Conservation (phyloP, 2,113 vertebrate species). For the Oenanthe melanoleuca region DNA sequence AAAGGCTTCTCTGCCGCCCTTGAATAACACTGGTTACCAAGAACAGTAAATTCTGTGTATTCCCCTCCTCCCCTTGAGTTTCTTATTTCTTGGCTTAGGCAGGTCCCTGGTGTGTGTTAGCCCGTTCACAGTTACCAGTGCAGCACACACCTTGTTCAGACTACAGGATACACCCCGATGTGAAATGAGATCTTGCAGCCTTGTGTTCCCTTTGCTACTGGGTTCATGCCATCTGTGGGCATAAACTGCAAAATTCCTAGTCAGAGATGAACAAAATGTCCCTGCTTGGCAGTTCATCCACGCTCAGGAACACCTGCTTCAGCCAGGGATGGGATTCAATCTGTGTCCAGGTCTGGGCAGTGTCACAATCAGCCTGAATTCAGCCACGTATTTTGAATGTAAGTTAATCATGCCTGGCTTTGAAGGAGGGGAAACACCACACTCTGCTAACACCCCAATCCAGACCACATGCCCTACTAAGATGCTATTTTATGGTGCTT, state of each 20-base stretch:
- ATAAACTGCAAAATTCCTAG: not conserved
- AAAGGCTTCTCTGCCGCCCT: fast-evolving
- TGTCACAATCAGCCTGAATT: not conserved
- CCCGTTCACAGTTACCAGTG: fast-evolving
- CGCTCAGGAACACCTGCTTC: not conserved
- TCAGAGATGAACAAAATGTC: not conserved
- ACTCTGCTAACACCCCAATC: not conserved
- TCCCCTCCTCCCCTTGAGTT: not conserved
- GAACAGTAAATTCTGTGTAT: not conserved
- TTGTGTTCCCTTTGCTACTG: fast-evolving
- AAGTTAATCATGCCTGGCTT: not conserved
- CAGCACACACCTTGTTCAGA: not conserved
- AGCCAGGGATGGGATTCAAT: not conserved
- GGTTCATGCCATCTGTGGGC: fast-evolving
- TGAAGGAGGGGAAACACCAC: not conserved
- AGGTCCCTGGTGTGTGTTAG: fast-evolving
- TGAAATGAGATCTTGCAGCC: not conserved
- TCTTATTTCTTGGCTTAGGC: not conserved
- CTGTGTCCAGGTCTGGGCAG: not conserved
- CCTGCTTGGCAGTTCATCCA: not conserved
- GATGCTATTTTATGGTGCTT: not conserved
- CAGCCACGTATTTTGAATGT: not conserved
- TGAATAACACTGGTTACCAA: not conserved
- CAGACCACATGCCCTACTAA: not conserved
- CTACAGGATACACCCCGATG: not conserved